A percentile compares a stretch with the other conserved stretches of the same genome.
These are phyloP conservation scores for Brachyistius frenatus DNA, from an alignment of 2,113 vertebrate genomes.

Conservation along the genomic window DNA sequence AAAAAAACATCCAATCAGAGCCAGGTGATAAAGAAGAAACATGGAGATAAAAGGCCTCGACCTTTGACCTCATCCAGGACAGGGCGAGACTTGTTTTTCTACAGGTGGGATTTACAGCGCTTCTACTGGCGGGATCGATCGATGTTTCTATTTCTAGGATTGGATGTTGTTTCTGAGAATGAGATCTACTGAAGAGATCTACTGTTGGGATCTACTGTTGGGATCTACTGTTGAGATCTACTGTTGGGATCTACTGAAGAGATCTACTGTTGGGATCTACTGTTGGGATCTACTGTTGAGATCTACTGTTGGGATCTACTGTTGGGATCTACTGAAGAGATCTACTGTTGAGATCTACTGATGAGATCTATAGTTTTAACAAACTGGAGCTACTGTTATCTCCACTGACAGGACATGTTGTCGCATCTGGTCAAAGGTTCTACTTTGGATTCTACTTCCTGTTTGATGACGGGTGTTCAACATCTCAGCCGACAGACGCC, in stretches of 20 bases:
- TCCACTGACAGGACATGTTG: too few relatives aligned
- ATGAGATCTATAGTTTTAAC: background rate
- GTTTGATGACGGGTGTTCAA: too few relatives aligned
- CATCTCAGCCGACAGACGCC: constrained; percentile 30
- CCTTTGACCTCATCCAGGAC: constrained; percentile 30
- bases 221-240: background rate
- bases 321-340: background rate
- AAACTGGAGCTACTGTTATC: too few relatives aligned
- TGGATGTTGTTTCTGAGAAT: background rate
- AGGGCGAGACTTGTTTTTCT: background rate
- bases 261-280: background rate
- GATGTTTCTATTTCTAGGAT: background rate
- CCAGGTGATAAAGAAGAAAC: constrained; percentile 19
- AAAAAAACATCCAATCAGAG: constrained; percentile 6
- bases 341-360: background rate
- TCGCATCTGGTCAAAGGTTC: too few relatives aligned
- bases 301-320: background rate
- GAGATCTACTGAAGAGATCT: background rate
- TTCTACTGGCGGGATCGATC: constrained; percentile 8
- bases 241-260: background rate
- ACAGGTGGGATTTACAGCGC: background rate
- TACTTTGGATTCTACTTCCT: too few relatives aligned
- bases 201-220: background rate
- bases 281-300: background rate
- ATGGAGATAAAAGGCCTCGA: background rate